phyloP scores from a whole-genome alignment of 2,888 invertebrate species.

The Brassicogethes aeneus region DNA sequence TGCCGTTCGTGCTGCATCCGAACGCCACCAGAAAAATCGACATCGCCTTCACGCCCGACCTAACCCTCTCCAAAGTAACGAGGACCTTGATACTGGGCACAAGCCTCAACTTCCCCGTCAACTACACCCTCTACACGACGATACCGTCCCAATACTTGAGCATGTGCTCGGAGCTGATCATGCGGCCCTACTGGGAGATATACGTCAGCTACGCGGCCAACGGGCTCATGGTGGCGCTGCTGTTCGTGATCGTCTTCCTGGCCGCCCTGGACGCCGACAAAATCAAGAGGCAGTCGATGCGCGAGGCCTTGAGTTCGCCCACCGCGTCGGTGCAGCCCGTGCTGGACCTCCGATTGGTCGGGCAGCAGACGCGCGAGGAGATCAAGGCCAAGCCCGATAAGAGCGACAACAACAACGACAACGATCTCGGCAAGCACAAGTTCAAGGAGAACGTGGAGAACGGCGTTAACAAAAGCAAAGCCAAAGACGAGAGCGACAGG shows the following conservation, averaged over 20 bases:
- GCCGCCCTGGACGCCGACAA: conserved; percentile 66
- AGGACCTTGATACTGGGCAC: conserved; percentile 53
- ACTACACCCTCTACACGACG: conserved; percentile 62
- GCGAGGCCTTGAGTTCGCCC: conserved; percentile 40
- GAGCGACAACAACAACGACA: conserved; percentile 7
- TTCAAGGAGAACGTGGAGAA: too few relatives aligned
- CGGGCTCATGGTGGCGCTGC: conserved; percentile 50
- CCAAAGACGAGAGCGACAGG: conserved; percentile 26
- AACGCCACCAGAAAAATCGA: conserved; percentile 71
- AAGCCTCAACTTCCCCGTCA: conserved; percentile 51
- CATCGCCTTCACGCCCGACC: conserved; percentile 83
- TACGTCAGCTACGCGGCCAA: conserved; percentile 55
- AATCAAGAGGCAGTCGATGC: conserved; percentile 48
- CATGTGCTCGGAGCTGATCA: conserved; percentile 57
- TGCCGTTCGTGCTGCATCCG: conserved; percentile 58
- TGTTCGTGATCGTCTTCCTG: conserved; percentile 53
- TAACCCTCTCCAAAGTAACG: conserved; percentile 67
- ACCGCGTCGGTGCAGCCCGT: conserved; percentile 51
- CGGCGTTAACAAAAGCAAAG: conserved; percentile 14
- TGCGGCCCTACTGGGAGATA: conserved; percentile 70
- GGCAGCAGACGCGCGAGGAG: conserved; percentile 39
- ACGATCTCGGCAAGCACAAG: conserved; percentile 9
- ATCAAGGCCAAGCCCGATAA: conserved; percentile 26
- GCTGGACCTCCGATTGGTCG: conserved; percentile 51
- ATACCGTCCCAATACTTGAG: conserved; percentile 53